Conservation (phyloP, 2,113 vertebrate species). For the Elaphurus davidianus region DNA sequence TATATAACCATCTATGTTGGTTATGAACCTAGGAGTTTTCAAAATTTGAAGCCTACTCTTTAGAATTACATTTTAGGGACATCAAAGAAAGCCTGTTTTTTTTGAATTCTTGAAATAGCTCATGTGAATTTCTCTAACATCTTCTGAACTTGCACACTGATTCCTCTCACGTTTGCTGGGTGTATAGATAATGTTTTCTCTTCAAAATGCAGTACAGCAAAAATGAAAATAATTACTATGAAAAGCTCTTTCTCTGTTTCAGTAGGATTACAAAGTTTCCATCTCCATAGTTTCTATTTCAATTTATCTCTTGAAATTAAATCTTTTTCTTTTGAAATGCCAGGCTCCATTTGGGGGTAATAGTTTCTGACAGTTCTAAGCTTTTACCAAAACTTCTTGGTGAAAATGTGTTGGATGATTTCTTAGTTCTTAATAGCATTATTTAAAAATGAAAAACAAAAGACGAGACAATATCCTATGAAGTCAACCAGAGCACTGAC, state of each 20-base stretch:
- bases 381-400: conserved; percentile 67
- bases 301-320: conserved; percentile 73
- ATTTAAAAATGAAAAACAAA: conserved; percentile 65
- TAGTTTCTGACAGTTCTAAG: conserved; percentile 61
- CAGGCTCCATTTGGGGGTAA: conserved; percentile 64
- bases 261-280: conserved; percentile 49
- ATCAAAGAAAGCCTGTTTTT: conserved; percentile 51
- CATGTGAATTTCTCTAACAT: background rate
- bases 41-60: conserved; percentile 39
- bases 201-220: conserved; percentile 54
- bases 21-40: background rate
- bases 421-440: conserved; percentile 66
- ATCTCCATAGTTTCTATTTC: conserved; percentile 71
- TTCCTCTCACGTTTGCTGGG: conserved; percentile 33
- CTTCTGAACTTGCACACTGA: background rate
- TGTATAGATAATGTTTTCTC: conserved; percentile 46
- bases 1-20: conserved; percentile 25
- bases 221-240: conserved; percentile 67
- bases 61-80: conserved; percentile 45
- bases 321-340: conserved; percentile 72
- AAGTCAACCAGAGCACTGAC: conserved; percentile 27
- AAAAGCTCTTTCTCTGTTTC: conserved; percentile 45
- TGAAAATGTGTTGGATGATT: conserved; percentile 62
- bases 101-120: conserved; percentile 46
- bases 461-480: conserved; percentile 31